Evolutionary conservation across 2,797 vertebrate genomes (phyloP), one percentile per base, ranked within the genome.

Genomic region (Botia kubotai): DNA sequence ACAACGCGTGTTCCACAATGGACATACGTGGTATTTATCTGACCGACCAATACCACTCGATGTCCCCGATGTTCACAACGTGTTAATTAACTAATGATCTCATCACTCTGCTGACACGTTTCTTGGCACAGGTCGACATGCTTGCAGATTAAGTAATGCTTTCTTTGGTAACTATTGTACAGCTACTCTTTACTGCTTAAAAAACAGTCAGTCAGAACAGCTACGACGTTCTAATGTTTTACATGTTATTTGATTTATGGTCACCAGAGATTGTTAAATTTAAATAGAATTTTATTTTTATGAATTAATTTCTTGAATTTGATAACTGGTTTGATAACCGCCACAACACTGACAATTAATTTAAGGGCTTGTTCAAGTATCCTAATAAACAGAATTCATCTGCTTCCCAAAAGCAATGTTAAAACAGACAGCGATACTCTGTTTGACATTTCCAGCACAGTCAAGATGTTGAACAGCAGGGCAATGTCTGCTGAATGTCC

Each of bases 381-480:
- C 87, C 89, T 33, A 33, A 3, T 33, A 33, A 33, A 33, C 33
- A 33, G 33, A 39, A 83, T 91, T 92, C 91, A 92, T 91, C 83
- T 86, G 84, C 91, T 92, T 91, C 91, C 89, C 39, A 68, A 90
- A 92, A 89, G 88, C 92, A 89, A 86, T 86, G 87, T 91, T 93
- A 87, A 83, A 90, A 95, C 93, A 95, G 88, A 93, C 85, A 89
- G 90, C 75, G 81, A 77, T 86, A 92, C 91, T 90, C 33, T 3
- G 92, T 93, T n/a, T n/a, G 89, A 81, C 85, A 89, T 84, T 92
- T 90, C 90, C 85, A 78, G 90, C 87, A 93, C 79, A 87, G 89
- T 91, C 89, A 90, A 87, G 92, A 94, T 94, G 91, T 91, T 95
- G 92, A 95, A 94, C 92, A 94, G 92, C 90, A 89, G 79, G 87